phyloP scores from a whole-genome alignment of 2,888 invertebrate genomes.

The Drosophila kambysellisi region DNA sequence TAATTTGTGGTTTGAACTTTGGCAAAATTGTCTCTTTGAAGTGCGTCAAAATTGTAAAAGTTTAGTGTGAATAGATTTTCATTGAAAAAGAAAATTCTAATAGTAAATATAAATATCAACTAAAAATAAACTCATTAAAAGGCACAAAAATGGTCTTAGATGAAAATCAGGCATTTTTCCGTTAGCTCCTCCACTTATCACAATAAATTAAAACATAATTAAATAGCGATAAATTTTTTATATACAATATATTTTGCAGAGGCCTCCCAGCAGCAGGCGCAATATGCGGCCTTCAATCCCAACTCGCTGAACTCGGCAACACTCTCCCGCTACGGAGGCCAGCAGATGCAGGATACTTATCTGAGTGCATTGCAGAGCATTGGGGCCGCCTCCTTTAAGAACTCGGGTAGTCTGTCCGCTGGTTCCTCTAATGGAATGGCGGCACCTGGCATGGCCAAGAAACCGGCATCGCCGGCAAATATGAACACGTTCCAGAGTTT shows the following conservation, averaged over 20 bases:
- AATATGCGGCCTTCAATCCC: slow-evolving; percentile 78
- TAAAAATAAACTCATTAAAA: background rate
- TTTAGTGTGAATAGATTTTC: background rate
- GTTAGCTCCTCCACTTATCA: background rate
- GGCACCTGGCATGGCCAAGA: slow-evolving; percentile 72
- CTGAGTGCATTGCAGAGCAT: slow-evolving; percentile 86
- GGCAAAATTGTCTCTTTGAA: background rate
- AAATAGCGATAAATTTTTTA: background rate
- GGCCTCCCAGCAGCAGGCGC: slow-evolving; percentile 85
- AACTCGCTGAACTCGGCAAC: slow-evolving; percentile 74
- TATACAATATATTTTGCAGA: slow-evolving; percentile 79
- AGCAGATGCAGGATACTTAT: slow-evolving; percentile 87
- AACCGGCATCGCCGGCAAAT: slow-evolving; percentile 85
- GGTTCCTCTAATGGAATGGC: slow-evolving; percentile 62
- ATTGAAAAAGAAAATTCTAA: background rate
- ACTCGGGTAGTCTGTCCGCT: slow-evolving; percentile 74
- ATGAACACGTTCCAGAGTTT: slow-evolving; percentile 91
- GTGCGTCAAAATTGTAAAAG: background rate
- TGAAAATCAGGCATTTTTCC: background rate
- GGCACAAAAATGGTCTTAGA: background rate
- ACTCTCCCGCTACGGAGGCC: slow-evolving; percentile 86
- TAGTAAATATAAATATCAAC: background rate
- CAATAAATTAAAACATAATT: background rate
- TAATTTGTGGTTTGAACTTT: background rate
- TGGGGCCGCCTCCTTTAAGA: slow-evolving; percentile 81